Conservation (phyloP, 2,888 invertebrate genomes). For the Amblyteles armatorius region DNA sequence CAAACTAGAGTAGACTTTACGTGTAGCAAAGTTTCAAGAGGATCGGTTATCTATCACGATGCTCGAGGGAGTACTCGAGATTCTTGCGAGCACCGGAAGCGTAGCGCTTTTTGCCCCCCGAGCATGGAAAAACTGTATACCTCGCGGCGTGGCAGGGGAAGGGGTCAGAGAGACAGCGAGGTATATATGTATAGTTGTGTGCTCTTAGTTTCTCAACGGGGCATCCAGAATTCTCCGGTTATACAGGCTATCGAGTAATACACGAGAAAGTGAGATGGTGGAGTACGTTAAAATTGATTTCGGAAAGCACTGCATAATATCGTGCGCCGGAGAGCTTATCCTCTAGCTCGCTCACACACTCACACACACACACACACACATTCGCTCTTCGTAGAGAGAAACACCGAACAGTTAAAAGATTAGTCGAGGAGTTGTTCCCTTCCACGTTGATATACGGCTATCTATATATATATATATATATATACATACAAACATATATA, state of each 20-base stretch:
- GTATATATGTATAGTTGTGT: not conserved
- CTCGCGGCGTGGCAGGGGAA: too few species aligned
- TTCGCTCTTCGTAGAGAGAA: not conserved
- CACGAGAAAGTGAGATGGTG: slow-evolving; percentile 22
- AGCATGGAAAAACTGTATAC: not conserved
- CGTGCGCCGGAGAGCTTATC: slow-evolving; percentile 22
- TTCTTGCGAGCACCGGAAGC: slow-evolving; percentile 2
- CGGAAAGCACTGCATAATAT: slow-evolving; percentile 51
- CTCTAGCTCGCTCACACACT: not conserved
- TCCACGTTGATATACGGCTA: not conserved
- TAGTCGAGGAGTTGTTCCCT: slow-evolving; percentile 22
- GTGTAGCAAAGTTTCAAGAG: slow-evolving; percentile 8
- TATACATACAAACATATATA: too few species aligned
- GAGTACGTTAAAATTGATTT: slow-evolving; percentile 58
- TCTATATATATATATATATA: not conserved
- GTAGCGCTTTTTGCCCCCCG: slow-evolving; percentile 16
- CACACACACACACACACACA: not conserved
- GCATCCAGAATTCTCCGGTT: slow-evolving; percentile 45
- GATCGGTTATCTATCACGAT: slow-evolving; percentile 35
- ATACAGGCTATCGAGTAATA: slow-evolving; percentile 22
- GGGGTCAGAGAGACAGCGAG: not conserved
- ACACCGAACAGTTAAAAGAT: slow-evolving; percentile 35
- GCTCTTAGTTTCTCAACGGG: slow-evolving; percentile 30
- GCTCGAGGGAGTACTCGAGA: slow-evolving; percentile 32
- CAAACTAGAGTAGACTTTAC: slow-evolving; percentile 6